phyloP scores from a whole-genome alignment of 2,113 vertebrate genomes.

The Lipophrys pholis region DNA sequence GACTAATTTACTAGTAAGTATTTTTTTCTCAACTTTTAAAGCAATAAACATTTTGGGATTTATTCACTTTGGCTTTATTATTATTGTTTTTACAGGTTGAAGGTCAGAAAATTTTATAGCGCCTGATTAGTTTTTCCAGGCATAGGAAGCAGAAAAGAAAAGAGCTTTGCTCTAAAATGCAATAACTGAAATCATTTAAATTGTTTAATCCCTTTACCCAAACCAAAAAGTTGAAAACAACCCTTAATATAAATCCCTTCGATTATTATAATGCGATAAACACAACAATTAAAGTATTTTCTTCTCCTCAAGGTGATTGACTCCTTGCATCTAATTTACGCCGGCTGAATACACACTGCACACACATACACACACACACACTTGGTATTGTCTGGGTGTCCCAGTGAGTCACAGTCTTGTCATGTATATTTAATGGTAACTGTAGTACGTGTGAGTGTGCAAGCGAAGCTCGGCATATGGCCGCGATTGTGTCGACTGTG shows the following conservation, averaged over 20 bases:
- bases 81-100: neutral
- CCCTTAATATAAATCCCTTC: too few relatives aligned
- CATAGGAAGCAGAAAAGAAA: neutral
- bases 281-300: neutral
- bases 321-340: neutral
- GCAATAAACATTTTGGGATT: neutral
- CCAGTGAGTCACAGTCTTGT: constrained; percentile 40
- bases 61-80: neutral
- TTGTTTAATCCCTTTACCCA: too few relatives aligned
- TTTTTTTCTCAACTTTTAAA: neutral
- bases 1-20: too few relatives aligned
- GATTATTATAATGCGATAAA: neutral
- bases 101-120: neutral
- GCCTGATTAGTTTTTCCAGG: neutral
- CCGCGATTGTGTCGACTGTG: constrained; percentile 19
- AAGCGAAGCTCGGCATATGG: neutral
- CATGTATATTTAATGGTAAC: constrained; percentile 78
- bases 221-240: too few relatives aligned
- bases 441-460: constrained; percentile 48
- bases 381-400: constrained; percentile 21
- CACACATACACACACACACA: neutral
- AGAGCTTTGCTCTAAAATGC: too few relatives aligned
- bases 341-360: neutral
- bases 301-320: constrained; percentile 1
- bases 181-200: too few relatives aligned